Base-by-base conservation (phyloP, 2,888 invertebrate species). In the Tridacna crocea region DNA sequence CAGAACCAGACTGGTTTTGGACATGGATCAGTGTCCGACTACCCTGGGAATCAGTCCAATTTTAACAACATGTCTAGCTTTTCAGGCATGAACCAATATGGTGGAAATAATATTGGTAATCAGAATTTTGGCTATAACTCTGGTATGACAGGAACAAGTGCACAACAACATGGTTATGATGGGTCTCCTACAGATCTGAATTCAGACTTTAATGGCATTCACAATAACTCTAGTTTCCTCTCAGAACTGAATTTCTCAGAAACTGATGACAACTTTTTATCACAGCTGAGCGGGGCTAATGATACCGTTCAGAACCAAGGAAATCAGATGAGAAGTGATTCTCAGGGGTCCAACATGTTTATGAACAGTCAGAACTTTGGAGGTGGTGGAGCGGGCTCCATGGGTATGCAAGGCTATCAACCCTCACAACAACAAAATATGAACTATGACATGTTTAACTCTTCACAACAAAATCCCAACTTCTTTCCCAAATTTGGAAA, bases 191-290 rank as follows among this genome's bases (percentile, higher is more conserved):
- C 63, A n/a, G 78, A 78, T 51, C 47, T 63, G 0, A 65, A 63
- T 27, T 63, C 78, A 13, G 78, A 78, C 24, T 78, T 78, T 27
- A 72, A 72, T 63, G 72, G 78, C 75, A 82, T 84, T 58, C 82
- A 82, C 48, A 84, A 84, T 55, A 86, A 80, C 68, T 82, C 82
- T 10, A 86, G 86, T 51, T 86, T 86, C 80, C 68, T 86, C 46
- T 86, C 86, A 27, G 86, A 86, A 65, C 75, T 86, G 22, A 82
- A 77, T 46, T 75, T 80, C 12, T 75, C 84, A 11, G 86, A 86
- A 75, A 78, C 82, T 15, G 86, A 86, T 60, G 83, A 86, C 47
- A 80, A 83, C 27, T 86, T 86, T 74, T 36, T 86, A 75, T 78
- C 86, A 12, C 83, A 83, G 58, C 68, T 83, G 10, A 82, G 81